phyloP scores from a whole-genome alignment of 1,140 invertebrate genomes.

The Bemisia tabaci region DNA sequence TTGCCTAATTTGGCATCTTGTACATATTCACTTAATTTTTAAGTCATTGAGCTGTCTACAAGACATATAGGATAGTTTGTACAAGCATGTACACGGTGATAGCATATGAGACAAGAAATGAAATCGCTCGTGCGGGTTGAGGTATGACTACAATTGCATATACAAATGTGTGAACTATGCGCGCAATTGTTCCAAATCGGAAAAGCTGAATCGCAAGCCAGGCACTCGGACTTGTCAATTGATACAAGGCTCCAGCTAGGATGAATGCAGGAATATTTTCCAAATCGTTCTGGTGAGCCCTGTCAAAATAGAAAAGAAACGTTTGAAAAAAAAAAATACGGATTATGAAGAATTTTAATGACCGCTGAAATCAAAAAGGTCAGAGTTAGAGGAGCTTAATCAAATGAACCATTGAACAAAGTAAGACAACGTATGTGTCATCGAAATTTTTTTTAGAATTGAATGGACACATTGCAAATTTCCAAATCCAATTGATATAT shows the following conservation, averaged over 20 bases:
- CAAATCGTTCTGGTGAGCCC: slow-evolving; percentile 52
- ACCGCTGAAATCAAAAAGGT: not conserved
- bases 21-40: too few relatives aligned
- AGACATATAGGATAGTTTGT: slow-evolving; percentile 25
- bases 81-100: slow-evolving; percentile 40
- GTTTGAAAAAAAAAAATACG: slow-evolving; percentile 5
- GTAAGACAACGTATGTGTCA: too few relatives aligned
- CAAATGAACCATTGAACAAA: too few relatives aligned
- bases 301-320: slow-evolving; percentile 27
- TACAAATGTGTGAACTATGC: slow-evolving; percentile 44
- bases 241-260: slow-evolving; percentile 41
- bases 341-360: not conserved
- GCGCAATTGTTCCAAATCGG: slow-evolving; percentile 38
- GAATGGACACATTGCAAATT: too few relatives aligned
- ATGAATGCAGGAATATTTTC: slow-evolving; percentile 53
- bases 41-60: too few relatives aligned
- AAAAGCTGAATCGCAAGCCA: slow-evolving; percentile 42
- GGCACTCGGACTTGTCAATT: slow-evolving; percentile 39
- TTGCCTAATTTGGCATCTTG: too few relatives aligned
- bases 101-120: slow-evolving; percentile 35
- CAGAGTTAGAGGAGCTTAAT: not conserved
- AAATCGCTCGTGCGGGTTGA: slow-evolving; percentile 42
- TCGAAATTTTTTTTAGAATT: too few relatives aligned
- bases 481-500: too few relatives aligned
- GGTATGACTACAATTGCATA: slow-evolving; percentile 39